Conservation (phyloP, 2,888 invertebrate species). For the Amphipoea lucens region DNA sequence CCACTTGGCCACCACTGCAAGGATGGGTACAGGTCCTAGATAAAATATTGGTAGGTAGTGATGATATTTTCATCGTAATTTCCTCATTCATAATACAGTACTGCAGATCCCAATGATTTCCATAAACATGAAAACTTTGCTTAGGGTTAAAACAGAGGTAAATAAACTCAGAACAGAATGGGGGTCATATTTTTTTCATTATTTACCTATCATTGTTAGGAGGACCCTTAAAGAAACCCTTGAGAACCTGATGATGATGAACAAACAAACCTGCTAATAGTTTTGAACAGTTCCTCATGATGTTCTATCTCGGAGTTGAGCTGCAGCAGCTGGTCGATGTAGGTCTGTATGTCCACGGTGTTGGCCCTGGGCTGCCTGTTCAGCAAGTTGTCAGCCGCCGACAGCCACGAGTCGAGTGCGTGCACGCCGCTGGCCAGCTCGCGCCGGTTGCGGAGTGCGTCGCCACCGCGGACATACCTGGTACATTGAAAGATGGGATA, state of each 20-base stretch:
- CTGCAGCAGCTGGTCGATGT: conserved; percentile 94
- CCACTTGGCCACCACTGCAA: too few species aligned
- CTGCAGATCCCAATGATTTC: too few species aligned
- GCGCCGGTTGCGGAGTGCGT: conserved; percentile 94
- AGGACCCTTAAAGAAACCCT: too few species aligned
- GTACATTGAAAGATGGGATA: background rate
- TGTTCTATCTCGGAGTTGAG: conserved; percentile 95
- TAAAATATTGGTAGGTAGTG: too few species aligned
- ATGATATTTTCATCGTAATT: too few species aligned
- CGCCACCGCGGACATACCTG: conserved; percentile 95
- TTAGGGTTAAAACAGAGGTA: too few species aligned
- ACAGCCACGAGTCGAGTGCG: conserved; percentile 94
- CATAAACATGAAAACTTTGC: too few species aligned
- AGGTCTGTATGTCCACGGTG: conserved; percentile 94
- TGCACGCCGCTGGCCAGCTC: conserved; percentile 94
- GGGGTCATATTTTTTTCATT: background rate
- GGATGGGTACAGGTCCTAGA: too few species aligned
- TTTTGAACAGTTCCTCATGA: conserved; percentile 97
- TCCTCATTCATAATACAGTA: too few species aligned
- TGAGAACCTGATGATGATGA: background rate
- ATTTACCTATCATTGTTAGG: too few species aligned
- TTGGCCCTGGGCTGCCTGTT: conserved; percentile 93
- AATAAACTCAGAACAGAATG: background rate
- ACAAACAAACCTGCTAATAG: conserved; percentile 92
- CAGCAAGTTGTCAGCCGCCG: conserved; percentile 93